Base-by-base conservation (phyloP, 2,797 vertebrate genomes). In the Chelidonichthys spinosus region DNA sequence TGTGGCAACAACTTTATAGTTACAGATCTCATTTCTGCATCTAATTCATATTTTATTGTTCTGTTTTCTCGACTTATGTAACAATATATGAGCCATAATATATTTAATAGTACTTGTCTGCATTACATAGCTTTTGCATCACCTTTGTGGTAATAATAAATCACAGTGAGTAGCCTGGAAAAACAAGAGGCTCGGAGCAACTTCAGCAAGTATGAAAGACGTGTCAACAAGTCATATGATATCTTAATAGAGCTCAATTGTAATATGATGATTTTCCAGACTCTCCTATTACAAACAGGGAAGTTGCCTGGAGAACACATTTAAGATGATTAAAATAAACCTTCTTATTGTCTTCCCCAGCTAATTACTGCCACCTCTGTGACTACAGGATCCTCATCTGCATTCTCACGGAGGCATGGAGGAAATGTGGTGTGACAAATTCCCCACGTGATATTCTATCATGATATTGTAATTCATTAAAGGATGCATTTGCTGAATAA, bases 381-480 rank as follows among this genome's bases (percentile, higher is more conserved):
- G 60, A 63, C 55, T 58, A 47, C 69, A 69, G 70, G n/a, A 47
- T 50, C 40, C 25, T 65, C 15, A 39, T 75, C 58, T 72, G 62
- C 68, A 61, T 74, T 79, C 47, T 56, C 47, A 54, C 47, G 55
- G 55, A 70, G 64, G 54, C 43, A 35, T 25, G 37, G 63, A 65
- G 74, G 67, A 17, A 70, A 52, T 62, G 69, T 54, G 32, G 32
- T 40, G 55, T 73, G 70, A 79, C 74, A 81, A 58, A 59, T 70
- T 61, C 18, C 63, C 17, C 39, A 69, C 70, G 81, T 89, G 71
- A 74, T 43, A 75, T 71, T n/a, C 67, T 43, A 47, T 42, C 77
- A 47, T 53, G 25, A 76, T 66, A 74, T 14, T 79, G 60, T 78
- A 78, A 79, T 85, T 82, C 52, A 85, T 88, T 85, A 84, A 73